Percentiles rank a stretch among this genome's conserved stretches.
Evolutionary conservation across 2,797 vertebrate genomes (phyloP).

Genomic region (Trematomus bernacchii): DNA sequence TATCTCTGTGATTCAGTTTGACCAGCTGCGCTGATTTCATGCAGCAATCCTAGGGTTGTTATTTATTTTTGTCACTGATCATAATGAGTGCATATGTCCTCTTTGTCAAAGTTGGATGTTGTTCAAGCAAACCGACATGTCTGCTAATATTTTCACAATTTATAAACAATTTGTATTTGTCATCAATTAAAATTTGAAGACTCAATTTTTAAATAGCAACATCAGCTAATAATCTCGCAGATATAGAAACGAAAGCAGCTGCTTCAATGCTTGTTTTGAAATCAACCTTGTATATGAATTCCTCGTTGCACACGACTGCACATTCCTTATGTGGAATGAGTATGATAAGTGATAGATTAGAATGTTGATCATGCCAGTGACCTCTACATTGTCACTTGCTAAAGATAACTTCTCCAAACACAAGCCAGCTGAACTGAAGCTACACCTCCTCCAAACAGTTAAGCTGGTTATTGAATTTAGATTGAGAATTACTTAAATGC

Average conservation of each 20-base stretch:
- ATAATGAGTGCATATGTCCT: conserved; percentile 4
- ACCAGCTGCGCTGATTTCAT: conserved; percentile 27
- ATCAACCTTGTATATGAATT: conserved; percentile 9
- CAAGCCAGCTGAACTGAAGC: conserved; percentile 32
- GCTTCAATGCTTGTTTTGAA: conserved; percentile 10
- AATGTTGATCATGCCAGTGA: conserved; percentile 9
- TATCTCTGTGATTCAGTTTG: conserved; percentile 21
- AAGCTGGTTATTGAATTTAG: conserved; percentile 29
- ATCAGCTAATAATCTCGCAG: background rate
- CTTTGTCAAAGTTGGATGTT: conserved; percentile 1
- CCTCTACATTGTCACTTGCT: conserved; percentile 18
- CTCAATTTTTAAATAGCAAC: conserved; percentile 2
- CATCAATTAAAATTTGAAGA: background rate
- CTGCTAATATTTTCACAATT: background rate
- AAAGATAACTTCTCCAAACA: conserved; percentile 8
- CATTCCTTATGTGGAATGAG: conserved; percentile 11
- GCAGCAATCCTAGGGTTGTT: conserved; percentile 13
- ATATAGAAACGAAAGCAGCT: background rate
- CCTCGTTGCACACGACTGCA: background rate
- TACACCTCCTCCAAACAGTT: conserved; percentile 24
- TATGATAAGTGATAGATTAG: background rate
- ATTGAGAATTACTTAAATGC: conserved; percentile 39
- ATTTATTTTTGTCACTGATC: conserved; percentile 23
- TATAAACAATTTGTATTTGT: background rate
- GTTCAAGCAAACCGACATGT: background rate